Evolutionary conservation across 2,888 invertebrate species (phyloP), one percentile per base, ranked within the genome.

Genomic region (Epistrophe eligans): DNA sequence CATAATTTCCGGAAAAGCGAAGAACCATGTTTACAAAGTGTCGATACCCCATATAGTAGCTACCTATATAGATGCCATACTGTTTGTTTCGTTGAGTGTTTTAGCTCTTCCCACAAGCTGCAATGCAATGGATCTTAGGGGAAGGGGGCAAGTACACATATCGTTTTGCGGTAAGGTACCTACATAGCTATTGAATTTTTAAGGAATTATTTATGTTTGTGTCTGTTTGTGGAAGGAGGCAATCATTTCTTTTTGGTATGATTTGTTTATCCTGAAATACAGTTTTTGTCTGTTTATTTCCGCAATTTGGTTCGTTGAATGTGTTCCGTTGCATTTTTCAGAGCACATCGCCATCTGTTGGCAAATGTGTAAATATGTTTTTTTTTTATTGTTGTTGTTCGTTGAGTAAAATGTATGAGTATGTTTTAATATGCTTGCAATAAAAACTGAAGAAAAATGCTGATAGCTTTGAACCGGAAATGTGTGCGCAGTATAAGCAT

Each of bases 1-100:
- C 77, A 88, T 88, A 84, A 80, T 88, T 88, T 88, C 72, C 79
- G 77, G 79, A 80, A 88, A 80, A 77, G 62, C 62, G 60, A 50
- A 66, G 64, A 83, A 66, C 79, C 74, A 71, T 83, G 79, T 83
- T 83, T 87, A 87, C 66, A 76, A 71, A 71, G 82, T 87, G 82
- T 83, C 82, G 79, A 83, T 83, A 79, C 79, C 72, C 64, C 35
- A 70, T 48, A 71, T 35, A 35, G 35, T 4, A 32, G 4, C 6
- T 32, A 32, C 7, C 6, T 32, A 32, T 58, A 32, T 4, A 58
- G 57, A 24, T 17, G 38, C 76, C 43, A n/a, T n/a, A 45, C 43
- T 38, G 32, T 73, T 60, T 32, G 32, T 66, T 58, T 32, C 5
- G 55, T 45, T 77, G 45, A 28, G 55, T 58, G 35, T 55, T 55